These are phyloP conservation scores for Rhea americana DNA, from an alignment of 2,113 vertebrate genomes.

Conservation along the genomic window DNA sequence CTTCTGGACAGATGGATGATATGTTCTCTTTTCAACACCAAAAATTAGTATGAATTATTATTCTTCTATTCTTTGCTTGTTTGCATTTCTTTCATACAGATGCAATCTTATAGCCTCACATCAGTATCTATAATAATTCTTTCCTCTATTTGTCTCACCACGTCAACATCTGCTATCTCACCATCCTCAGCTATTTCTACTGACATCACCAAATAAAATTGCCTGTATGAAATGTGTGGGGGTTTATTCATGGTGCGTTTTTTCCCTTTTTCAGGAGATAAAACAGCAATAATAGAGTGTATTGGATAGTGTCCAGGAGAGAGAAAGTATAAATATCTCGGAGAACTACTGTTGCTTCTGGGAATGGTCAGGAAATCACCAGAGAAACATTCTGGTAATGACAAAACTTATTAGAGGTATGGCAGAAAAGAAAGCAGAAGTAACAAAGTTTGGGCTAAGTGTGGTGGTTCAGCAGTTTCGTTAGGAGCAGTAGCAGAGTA, in stretches of 20 bases:
- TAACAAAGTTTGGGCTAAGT: not conserved
- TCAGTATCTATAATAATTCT: not conserved
- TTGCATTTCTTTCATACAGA: not conserved
- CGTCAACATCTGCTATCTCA: not conserved
- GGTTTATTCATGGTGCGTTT: not conserved
- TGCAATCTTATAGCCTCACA: not conserved
- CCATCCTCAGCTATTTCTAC: not conserved
- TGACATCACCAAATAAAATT: not conserved
- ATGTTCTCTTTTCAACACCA: not conserved
- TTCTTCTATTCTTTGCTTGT: not conserved
- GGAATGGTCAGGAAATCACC: not conserved
- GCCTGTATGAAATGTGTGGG: not conserved
- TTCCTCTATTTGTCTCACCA: accelerated
- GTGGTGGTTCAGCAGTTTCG: not conserved
- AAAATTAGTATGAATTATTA: not conserved
- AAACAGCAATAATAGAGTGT: not conserved
- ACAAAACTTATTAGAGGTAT: not conserved
- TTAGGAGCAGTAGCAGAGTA: accelerated
- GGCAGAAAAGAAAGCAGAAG: not conserved
- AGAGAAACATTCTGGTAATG: not conserved
- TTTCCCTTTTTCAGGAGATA: not conserved
- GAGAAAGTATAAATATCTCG: not conserved
- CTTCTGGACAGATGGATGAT: constrained; percentile 12
- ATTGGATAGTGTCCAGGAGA: not conserved
- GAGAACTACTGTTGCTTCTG: not conserved